Base-by-base conservation (phyloP, 1,140 invertebrate genomes). In the Doryteuthis pealeii region DNA sequence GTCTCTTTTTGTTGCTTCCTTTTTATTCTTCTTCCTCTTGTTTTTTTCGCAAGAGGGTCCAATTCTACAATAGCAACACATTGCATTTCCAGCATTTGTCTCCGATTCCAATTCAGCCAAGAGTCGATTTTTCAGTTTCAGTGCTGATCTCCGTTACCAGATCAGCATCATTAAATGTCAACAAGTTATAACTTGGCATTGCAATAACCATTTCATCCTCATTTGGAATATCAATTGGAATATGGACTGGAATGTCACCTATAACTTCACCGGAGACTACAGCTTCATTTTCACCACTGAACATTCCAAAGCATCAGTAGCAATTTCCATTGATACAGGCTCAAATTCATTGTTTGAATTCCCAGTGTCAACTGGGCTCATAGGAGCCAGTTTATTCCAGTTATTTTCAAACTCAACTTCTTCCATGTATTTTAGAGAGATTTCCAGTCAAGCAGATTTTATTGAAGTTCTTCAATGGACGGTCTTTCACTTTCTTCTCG, bases 321-420 rank as follows among this genome's bases (percentile, higher is more conserved):
- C 45, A 72, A 67, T 54, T 58, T 72, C 14, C 75, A 70, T 22
- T 73, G 72, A 72, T 70, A 45, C 43, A 26, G 69, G 72, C 30
- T 73, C 71, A n/a, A n/a, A n/a, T 30, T 76, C 68, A 32, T 80
- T 70, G 43, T 76, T 79, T n/a, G 77, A 70, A 22, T 76, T 69
- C 28, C 79, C 66, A 28, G 74, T 70, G 15, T 79, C 76, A 62
- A 70, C 31, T 33, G 68, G 32, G n/a, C 31, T 43, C 10, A 40
- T 10, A 10, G 35, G 35, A 40, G 35, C 35, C 40, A 33, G 26
- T 10, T 26, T 43, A 70, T 70, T 62, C 83, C 83, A 84, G 45
- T 80, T 80, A 10, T 74, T 66, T 30, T 84, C 82, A 80, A 83
- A 84, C n/a, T 80, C 80, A 15, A 66, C 33, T 26, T 79, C 73